These are phyloP conservation scores for Mormyrus proboscirostris DNA, from an alignment of 2,797 vertebrate species.

Conservation along the genomic window DNA sequence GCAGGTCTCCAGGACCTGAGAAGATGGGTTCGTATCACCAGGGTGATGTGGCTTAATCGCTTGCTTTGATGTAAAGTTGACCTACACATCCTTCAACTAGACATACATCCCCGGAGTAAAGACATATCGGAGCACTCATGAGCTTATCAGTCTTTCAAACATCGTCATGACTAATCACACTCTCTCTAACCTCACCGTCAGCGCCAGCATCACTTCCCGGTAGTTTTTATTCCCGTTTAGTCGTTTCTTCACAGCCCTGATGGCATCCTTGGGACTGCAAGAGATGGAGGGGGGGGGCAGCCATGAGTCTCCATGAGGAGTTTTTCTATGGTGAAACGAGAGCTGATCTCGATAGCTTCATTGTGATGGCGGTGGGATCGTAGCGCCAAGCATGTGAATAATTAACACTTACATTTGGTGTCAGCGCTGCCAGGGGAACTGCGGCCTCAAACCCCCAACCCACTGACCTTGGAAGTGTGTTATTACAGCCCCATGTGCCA, in stretches of 20 bases:
- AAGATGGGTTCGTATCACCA: background rate
- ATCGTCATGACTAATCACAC: background rate
- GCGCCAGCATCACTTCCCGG: conserved; percentile 91
- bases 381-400: background rate
- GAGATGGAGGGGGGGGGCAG: background rate
- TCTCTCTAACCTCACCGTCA: conserved; percentile 71
- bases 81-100: background rate
- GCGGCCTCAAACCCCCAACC: background rate
- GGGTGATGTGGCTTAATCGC: background rate
- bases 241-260: conserved; percentile 88
- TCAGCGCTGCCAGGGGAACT: background rate
- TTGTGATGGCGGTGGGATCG: background rate
- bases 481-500: background rate
- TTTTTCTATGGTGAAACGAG: background rate
- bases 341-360: background rate
- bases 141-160: background rate
- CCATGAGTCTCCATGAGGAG: background rate
- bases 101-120: background rate
- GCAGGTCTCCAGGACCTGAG: conserved; percentile 90
- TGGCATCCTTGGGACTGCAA: conserved; percentile 86
- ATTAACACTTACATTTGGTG: background rate
- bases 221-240: conserved; percentile 89
- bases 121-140: background rate
- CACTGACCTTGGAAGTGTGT: background rate
- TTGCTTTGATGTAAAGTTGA: background rate